Evolutionary conservation across 2,113 vertebrate species (phyloP).

Genomic region (Serinus canaria): DNA sequence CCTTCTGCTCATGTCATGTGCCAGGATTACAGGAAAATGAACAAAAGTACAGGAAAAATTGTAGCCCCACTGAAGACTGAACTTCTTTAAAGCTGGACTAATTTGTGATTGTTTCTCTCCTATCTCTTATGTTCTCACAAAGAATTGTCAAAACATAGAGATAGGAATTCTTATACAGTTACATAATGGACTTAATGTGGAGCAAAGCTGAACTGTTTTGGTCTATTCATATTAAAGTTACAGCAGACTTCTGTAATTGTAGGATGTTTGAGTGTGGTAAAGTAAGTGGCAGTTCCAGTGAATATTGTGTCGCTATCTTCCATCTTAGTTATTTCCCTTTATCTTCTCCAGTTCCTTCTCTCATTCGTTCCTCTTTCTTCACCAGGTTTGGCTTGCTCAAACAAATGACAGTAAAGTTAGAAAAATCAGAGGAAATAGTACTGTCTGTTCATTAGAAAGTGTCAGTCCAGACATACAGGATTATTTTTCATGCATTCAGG

Average conservation of each 20-base stretch:
- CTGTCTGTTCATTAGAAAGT: conserved; percentile 16
- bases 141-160: background rate
- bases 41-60: background rate
- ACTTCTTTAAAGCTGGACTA: background rate
- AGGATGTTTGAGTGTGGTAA: background rate
- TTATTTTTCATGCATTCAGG: conserved; percentile 24
- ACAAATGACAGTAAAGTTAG: background rate
- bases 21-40: background rate
- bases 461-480: background rate
- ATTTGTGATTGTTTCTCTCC: background rate
- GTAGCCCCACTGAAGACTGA: background rate
- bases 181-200: background rate
- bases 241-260: background rate
- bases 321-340: background rate
- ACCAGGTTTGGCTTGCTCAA: background rate
- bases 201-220: background rate
- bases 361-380: background rate
- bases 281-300: background rate
- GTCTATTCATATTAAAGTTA: background rate
- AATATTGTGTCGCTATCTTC: background rate
- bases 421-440: conserved; percentile 26
- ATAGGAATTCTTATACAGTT: background rate
- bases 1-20: background rate
- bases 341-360: background rate
- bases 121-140: background rate